phyloP scores from a whole-genome alignment of 23 tunicate genomes.

The Ascidia mentula region DNA sequence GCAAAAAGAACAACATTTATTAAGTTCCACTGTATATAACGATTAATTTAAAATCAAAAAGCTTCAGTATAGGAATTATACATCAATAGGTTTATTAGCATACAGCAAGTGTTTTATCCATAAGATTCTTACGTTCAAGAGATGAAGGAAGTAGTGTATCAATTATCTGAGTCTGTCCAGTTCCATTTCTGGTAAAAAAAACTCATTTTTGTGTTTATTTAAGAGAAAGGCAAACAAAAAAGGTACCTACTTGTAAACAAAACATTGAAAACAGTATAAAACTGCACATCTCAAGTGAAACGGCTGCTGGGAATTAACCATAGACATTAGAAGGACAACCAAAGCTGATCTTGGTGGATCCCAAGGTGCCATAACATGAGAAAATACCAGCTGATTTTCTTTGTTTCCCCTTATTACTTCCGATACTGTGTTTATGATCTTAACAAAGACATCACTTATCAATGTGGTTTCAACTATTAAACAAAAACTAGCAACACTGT shows the following conservation, averaged over 20 bases:
- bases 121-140: conserved; percentile 68
- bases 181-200: conserved; percentile 37
- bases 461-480: too few relatives aligned
- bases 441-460: background rate
- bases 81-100: too few relatives aligned
- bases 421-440: conserved; percentile 88
- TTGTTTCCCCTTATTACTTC: conserved; percentile 80
- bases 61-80: too few relatives aligned
- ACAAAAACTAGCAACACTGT: too few relatives aligned
- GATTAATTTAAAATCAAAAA: too few relatives aligned
- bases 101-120: too few relatives aligned
- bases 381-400: conserved; percentile 66
- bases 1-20: too few relatives aligned
- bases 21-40: too few relatives aligned
- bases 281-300: conserved; percentile 80
- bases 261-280: conserved; percentile 90
- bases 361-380: conserved; percentile 87
- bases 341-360: conserved; percentile 94
- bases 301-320: conserved; percentile 96
- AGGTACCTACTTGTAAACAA: conserved; percentile 46
- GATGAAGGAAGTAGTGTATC: conserved; percentile 87
- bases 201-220: background rate
- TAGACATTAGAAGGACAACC: conserved; percentile 93
- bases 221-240: too few relatives aligned
- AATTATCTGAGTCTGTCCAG: conserved; percentile 66